phyloP scores from a whole-genome alignment of 1,140 invertebrate genomes.

The Agrilus planipennis region DNA sequence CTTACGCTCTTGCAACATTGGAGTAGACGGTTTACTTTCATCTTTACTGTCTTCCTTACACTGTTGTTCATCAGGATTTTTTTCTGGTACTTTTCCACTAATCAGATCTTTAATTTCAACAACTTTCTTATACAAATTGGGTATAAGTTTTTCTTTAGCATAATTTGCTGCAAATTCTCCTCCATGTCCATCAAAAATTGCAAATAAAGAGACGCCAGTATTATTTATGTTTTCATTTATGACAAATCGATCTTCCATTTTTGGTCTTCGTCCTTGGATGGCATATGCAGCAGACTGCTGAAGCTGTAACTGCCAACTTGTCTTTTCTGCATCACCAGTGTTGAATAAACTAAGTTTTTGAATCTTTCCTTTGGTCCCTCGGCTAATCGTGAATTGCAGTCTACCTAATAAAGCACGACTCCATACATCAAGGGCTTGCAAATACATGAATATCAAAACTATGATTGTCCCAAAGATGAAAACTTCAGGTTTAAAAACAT shows the following conservation, averaged over 20 bases:
- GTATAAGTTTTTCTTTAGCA: constrained; percentile 68
- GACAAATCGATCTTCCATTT: constrained; percentile 89
- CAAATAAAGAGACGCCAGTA: constrained; percentile 72
- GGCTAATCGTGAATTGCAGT: constrained; percentile 53
- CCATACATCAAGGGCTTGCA: constrained; percentile 69
- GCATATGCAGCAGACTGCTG: constrained; percentile 72
- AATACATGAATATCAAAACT: constrained; percentile 57
- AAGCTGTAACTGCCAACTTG: constrained; percentile 66
- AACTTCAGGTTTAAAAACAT: constrained; percentile 65
- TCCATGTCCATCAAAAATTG: constrained; percentile 90
- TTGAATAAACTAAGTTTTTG: constrained; percentile 42
- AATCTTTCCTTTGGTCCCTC: constrained; percentile 39
- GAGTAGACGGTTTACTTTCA: constrained; percentile 28
- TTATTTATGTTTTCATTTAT: constrained; percentile 64
- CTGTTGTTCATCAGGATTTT: constrained; percentile 25
- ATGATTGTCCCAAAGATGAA: constrained; percentile 50
- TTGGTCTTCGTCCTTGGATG: constrained; percentile 72
- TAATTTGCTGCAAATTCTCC: constrained; percentile 90
- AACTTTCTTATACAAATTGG: constrained; percentile 63
- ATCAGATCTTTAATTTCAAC: constrained; percentile 56
- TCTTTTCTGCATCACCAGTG: constrained; percentile 43
- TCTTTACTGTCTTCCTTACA: constrained; percentile 36
- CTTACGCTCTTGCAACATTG: constrained; percentile 38
- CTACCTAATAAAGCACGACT: constrained; percentile 59
- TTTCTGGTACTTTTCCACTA: constrained; percentile 41